These are phyloP conservation scores for Daphoenositta chrysoptera DNA, from an alignment of 2,113 vertebrate species.

Conservation along the genomic window DNA sequence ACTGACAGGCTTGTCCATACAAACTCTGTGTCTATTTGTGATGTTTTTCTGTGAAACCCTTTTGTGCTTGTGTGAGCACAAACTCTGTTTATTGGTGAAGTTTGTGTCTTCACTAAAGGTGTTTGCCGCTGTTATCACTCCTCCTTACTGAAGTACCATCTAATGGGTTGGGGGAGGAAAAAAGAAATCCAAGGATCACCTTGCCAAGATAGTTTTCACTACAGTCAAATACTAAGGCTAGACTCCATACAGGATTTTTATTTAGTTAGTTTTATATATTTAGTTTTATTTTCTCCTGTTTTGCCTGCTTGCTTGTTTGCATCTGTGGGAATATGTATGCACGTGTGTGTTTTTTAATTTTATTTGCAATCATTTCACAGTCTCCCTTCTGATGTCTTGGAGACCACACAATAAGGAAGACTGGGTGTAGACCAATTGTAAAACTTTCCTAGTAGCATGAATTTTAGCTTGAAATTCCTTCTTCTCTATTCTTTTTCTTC, in stretches of 20 bases:
- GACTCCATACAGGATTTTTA: background rate
- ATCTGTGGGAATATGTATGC: background rate
- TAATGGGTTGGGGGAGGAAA: background rate
- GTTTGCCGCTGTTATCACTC: rapidly evolving
- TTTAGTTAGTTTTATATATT: background rate
- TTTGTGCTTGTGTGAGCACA: background rate
- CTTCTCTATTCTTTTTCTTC: background rate
- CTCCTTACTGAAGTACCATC: background rate
- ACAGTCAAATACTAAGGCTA: background rate
- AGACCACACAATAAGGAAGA: constrained; percentile 37
- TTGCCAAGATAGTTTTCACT: background rate
- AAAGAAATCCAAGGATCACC: background rate
- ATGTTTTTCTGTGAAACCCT: background rate
- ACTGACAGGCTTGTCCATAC: background rate
- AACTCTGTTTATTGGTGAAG: background rate
- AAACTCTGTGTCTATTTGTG: background rate
- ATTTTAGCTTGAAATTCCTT: background rate
- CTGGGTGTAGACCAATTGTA: background rate
- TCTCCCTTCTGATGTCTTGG: background rate
- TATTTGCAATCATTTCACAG: background rate
- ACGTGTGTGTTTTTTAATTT: background rate
- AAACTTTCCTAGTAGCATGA: background rate
- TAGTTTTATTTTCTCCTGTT: background rate
- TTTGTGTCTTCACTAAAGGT: background rate
- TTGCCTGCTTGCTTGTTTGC: background rate